Conservation (phyloP, 2,888 invertebrate species). For the Chorisops tibialis region DNA sequence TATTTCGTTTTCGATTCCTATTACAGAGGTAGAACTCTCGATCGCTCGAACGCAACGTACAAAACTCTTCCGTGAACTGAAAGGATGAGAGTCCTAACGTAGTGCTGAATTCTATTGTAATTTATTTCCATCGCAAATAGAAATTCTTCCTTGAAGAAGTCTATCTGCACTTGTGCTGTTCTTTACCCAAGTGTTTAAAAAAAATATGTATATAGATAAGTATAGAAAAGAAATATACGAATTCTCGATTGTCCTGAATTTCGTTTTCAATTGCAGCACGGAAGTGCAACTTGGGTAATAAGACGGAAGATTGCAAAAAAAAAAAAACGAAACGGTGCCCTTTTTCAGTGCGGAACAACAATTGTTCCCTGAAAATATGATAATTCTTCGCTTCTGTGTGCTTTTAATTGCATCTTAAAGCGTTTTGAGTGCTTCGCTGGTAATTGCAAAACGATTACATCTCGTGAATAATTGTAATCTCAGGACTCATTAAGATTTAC, state of each 20-base stretch:
- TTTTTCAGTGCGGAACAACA: too few relatives aligned
- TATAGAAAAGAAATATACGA: not conserved
- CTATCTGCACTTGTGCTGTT: conserved; percentile 6
- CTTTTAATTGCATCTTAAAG: not conserved
- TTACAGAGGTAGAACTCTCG: too few relatives aligned
- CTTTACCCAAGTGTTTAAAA: not conserved
- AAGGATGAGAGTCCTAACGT: not conserved
- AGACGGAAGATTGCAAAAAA: too few relatives aligned
- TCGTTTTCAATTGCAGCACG: conserved; percentile 1
- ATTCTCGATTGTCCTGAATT: not conserved
- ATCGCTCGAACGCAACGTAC: too few relatives aligned
- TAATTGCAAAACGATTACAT: too few relatives aligned
- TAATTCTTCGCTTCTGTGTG: not conserved
- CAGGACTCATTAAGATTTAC: too few relatives aligned
- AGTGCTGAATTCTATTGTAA: not conserved
- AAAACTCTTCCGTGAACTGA: too few relatives aligned
- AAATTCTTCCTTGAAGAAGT: not conserved
- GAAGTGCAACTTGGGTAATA: not conserved
- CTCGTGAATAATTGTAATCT: too few relatives aligned
- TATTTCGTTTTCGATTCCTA: not conserved
- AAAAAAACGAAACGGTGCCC: too few relatives aligned
- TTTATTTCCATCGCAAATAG: conserved; percentile 12
- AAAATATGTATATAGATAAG: too few relatives aligned
- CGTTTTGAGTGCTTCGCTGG: too few relatives aligned
- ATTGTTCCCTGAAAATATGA: not conserved